These are phyloP conservation scores for Venustaconcha ellipsiformis DNA, from an alignment of 1,140 invertebrate species.

Conservation along the genomic window DNA sequence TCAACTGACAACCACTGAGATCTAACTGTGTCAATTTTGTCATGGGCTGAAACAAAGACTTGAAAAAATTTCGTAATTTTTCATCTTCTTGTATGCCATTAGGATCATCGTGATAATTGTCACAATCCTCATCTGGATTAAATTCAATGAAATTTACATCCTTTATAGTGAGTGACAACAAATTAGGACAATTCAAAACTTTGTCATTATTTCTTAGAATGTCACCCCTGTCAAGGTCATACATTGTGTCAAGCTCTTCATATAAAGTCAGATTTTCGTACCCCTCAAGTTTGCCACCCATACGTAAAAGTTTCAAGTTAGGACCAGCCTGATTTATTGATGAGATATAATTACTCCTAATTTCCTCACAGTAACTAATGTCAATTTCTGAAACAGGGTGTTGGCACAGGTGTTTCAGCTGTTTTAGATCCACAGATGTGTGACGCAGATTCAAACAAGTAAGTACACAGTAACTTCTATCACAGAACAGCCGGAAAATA, in stretches of 20 bases:
- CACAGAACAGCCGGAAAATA: slow-evolving; percentile 30
- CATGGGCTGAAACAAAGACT: slow-evolving; percentile 17
- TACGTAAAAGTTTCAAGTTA: slow-evolving; percentile 16
- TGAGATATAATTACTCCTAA: slow-evolving; percentile 15
- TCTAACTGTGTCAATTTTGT: slow-evolving; percentile 31
- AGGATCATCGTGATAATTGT: too few relatives aligned
- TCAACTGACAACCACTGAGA: slow-evolving; percentile 19
- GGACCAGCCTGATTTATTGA: slow-evolving; percentile 22
- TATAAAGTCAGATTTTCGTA: slow-evolving; percentile 15
- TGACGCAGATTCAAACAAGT: slow-evolving; percentile 25
- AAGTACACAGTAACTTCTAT: slow-evolving; percentile 16
- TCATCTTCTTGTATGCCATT: too few relatives aligned
- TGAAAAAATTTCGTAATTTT: too few relatives aligned
- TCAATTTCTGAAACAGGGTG: slow-evolving; percentile 24
- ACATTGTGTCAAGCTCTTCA: background rate
- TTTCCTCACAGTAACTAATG: slow-evolving; percentile 27
- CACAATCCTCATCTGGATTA: too few relatives aligned
- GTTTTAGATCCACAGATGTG: slow-evolving; percentile 18
- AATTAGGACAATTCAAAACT: too few relatives aligned
- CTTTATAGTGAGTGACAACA: too few relatives aligned
- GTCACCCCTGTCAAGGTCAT: too few relatives aligned
- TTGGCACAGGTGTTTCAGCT: slow-evolving; percentile 23
- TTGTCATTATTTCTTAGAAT: too few relatives aligned
- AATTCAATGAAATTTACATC: too few relatives aligned
- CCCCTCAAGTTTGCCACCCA: slow-evolving; percentile 23